Percentiles rank a stretch among this genome's conserved stretches.
These are phyloP conservation scores for Porites lobata DNA, from an alignment of 92 coral and sea anemone genomes.

Conservation along the genomic window DNA sequence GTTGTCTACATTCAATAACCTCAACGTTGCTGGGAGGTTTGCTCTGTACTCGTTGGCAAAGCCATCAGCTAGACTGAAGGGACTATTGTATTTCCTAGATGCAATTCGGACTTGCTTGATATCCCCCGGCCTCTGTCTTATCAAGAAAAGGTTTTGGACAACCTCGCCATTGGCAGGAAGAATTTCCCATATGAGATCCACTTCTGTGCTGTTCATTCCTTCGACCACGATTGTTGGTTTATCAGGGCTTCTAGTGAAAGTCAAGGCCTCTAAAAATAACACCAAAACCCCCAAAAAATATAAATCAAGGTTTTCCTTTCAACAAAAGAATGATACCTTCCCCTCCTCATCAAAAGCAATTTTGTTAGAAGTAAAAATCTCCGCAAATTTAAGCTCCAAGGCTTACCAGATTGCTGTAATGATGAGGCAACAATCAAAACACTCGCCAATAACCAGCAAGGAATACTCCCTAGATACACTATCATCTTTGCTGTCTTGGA, in stretches of 20 bases:
- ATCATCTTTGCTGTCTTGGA: not conserved
- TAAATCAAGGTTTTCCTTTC: no score
- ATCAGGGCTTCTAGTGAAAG: not conserved
- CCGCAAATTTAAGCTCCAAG: not conserved
- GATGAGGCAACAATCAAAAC: not conserved
- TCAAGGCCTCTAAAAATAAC: not conserved
- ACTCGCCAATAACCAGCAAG: not conserved
- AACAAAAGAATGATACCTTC: no score
- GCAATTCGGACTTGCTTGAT: not conserved
- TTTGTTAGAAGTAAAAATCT: no score
- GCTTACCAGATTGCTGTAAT: not conserved
- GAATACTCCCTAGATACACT: not conserved
- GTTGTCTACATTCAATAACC: not conserved
- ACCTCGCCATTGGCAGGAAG: not conserved
- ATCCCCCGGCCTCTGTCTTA: not conserved
- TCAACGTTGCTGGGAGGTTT: not conserved
- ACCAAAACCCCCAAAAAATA: no score
- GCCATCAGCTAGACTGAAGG: not conserved
- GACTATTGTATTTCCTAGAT: not conserved
- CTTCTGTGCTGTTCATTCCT: not conserved
- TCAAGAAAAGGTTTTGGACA: not conserved
- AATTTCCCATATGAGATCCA: not conserved
- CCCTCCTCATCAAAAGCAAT: no score
- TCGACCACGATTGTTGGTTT: not conserved
- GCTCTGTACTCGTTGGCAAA: not conserved